Evolutionary conservation across 2,888 invertebrate genomes (phyloP).

Genomic region (Phasia obesa): DNA sequence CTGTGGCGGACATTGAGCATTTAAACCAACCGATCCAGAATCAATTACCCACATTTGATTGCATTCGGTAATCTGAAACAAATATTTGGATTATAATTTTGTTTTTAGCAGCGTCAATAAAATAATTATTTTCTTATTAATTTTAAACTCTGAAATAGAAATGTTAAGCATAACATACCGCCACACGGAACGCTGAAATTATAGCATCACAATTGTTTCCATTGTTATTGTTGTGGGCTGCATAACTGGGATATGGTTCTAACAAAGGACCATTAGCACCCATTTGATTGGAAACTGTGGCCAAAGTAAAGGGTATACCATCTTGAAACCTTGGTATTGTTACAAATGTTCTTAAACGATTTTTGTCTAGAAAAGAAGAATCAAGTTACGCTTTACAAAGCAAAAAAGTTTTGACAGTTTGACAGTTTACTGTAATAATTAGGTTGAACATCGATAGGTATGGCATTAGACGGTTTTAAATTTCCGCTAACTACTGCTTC

Average conservation of each 20-base stretch:
- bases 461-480: constrained; percentile 85
- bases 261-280: constrained; percentile 83
- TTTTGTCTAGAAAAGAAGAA: constrained; percentile 53
- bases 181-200: constrained; percentile 89
- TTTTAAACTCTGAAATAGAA: too few relatives aligned
- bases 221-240: constrained; percentile 84
- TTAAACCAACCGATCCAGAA: constrained; percentile 84
- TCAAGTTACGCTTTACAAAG: background rate
- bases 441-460: constrained; percentile 84
- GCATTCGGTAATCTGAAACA: constrained; percentile 85
- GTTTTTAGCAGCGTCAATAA: too few relatives aligned
- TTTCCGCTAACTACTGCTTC: constrained; percentile 83
- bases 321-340: constrained; percentile 88
- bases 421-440: constrained; percentile 72
- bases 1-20: constrained; percentile 87
- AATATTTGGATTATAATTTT: background rate
- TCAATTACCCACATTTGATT: constrained; percentile 87
- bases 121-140: too few relatives aligned
- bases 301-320: constrained; percentile 89
- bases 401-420: background rate
- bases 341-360: constrained; percentile 85
- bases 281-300: constrained; percentile 85
- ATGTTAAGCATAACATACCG: constrained; percentile 84
- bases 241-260: constrained; percentile 86
- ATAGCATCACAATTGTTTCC: constrained; percentile 86